These are phyloP conservation scores for Acronicta aceris DNA, from an alignment of 2,888 invertebrate species.

Conservation along the genomic window DNA sequence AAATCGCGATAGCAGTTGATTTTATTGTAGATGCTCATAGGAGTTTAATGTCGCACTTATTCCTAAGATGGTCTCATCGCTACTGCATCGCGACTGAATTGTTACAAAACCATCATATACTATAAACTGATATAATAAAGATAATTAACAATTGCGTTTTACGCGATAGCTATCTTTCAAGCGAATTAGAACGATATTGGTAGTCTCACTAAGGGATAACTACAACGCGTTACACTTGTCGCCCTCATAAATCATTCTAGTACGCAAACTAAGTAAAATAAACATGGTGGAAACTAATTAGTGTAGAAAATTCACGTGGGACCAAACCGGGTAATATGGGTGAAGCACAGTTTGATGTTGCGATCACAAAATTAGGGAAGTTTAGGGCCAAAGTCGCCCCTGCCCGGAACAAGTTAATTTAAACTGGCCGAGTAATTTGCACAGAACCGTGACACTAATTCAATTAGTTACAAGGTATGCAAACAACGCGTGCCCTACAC, in stretches of 20 bases:
- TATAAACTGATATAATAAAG: not conserved
- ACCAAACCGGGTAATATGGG: conserved; percentile 84
- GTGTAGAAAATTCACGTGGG: conserved; percentile 88
- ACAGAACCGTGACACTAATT: conserved; percentile 86
- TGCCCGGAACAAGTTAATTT: conserved; percentile 86
- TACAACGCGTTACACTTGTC: conserved; percentile 65
- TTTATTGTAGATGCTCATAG: no score
- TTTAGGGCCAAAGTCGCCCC: conserved; percentile 86
- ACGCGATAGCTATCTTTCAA: conserved; percentile 24
- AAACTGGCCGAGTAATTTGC: conserved; percentile 86
- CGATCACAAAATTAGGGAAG: conserved; percentile 87
- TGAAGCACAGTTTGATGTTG: conserved; percentile 87
- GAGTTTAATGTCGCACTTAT: no score
- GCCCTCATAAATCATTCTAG: conserved; percentile 81
- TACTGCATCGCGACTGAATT: no score
- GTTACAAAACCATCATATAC: no score
- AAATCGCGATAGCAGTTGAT: no score
- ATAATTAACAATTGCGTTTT: conserved; percentile 33
- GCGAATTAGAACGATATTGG: conserved; percentile 32
- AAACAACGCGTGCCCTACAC: conserved; percentile 71
- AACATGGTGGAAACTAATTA: conserved; percentile 87
- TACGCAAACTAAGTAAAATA: conserved; percentile 85
- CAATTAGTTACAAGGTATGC: conserved; percentile 84
- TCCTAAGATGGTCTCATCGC: no score
- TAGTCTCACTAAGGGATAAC: conserved; percentile 48